Conservation (phyloP, 2,797 vertebrate species). For the Danionella dracula region DNA sequence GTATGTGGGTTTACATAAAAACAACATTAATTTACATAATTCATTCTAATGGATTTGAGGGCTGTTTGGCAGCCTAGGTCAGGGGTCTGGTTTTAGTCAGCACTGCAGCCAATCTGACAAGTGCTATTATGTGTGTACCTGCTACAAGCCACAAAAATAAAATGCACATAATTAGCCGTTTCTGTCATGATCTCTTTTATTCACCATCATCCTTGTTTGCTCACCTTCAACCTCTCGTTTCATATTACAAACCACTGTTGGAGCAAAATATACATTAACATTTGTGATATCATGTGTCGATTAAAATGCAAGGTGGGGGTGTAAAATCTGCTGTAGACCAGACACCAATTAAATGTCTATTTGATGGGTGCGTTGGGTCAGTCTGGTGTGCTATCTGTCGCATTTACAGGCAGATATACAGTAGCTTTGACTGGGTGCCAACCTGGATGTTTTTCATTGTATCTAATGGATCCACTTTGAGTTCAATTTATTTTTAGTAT, state of each 20-base stretch:
- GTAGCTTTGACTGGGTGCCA: constrained; percentile 25
- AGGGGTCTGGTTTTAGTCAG: constrained; percentile 65
- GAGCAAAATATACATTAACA: constrained; percentile 50
- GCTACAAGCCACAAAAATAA: constrained; percentile 67
- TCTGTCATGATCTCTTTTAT: constrained; percentile 75
- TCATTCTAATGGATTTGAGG: constrained; percentile 69
- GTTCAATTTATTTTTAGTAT: no score
- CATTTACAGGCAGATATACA: constrained; percentile 21
- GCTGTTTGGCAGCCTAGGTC: constrained; percentile 66
- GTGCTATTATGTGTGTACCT: constrained; percentile 67
- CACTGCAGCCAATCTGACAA: constrained; percentile 70
- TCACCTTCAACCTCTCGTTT: constrained; percentile 59
- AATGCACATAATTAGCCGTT: constrained; percentile 75
- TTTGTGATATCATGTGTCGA: constrained; percentile 45
- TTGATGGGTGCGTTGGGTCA: constrained; percentile 35
- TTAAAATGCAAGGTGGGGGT: constrained; percentile 16
- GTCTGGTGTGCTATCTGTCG: constrained; percentile 33
- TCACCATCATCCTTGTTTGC: constrained; percentile 59
- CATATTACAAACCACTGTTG: constrained; percentile 59
- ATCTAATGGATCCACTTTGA: no score
- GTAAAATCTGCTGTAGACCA: constrained; percentile 28
- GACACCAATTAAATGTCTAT: constrained; percentile 43
- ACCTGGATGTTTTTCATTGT: no score
- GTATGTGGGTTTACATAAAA: constrained; percentile 54
- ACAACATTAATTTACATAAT: constrained; percentile 72